Evolutionary conservation across 1,140 invertebrate species (phyloP).

Genomic region (Bombus terrestris): DNA sequence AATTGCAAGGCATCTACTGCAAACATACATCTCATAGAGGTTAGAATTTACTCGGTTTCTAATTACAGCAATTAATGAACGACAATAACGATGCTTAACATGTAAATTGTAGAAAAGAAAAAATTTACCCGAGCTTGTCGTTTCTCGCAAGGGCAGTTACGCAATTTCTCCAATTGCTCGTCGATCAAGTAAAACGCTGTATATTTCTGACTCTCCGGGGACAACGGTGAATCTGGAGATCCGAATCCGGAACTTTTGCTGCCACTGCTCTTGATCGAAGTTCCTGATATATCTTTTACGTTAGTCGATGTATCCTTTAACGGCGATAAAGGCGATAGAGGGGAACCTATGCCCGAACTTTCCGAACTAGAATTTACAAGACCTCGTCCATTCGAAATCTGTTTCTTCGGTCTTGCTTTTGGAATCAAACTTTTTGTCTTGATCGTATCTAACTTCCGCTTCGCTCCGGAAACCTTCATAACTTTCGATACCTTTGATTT

Average conservation of each 20-base stretch:
- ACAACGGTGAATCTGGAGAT: constrained; percentile 71
- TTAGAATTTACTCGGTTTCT: background rate
- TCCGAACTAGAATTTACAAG: constrained; percentile 76
- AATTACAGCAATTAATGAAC: background rate
- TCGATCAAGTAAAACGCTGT: constrained; percentile 74
- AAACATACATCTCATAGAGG: too few relatives aligned
- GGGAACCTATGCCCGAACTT: constrained; percentile 76
- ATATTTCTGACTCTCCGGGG: constrained; percentile 75
- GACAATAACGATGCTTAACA: background rate
- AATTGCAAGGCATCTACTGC: too few relatives aligned
- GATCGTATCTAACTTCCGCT: constrained; percentile 3
- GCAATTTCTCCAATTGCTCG: constrained; percentile 71
- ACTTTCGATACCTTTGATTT: constrained; percentile 44
- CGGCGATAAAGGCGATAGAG: constrained; percentile 76
- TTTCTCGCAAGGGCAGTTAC: constrained; percentile 72
- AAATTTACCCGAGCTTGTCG: constrained; percentile 71
- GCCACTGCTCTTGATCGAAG: constrained; percentile 61
- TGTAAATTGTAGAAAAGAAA: background rate
- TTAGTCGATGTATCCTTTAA: constrained; percentile 58
- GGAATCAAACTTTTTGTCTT: constrained; percentile 64
- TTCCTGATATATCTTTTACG: background rate
- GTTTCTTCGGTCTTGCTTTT: constrained; percentile 52
- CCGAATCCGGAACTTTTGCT: constrained; percentile 75
- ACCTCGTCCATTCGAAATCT: constrained; percentile 30
- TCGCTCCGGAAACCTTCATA: constrained; percentile 14